phyloP scores from a whole-genome alignment of 1,140 invertebrate genomes.

The Scaptomyza hsui region DNA sequence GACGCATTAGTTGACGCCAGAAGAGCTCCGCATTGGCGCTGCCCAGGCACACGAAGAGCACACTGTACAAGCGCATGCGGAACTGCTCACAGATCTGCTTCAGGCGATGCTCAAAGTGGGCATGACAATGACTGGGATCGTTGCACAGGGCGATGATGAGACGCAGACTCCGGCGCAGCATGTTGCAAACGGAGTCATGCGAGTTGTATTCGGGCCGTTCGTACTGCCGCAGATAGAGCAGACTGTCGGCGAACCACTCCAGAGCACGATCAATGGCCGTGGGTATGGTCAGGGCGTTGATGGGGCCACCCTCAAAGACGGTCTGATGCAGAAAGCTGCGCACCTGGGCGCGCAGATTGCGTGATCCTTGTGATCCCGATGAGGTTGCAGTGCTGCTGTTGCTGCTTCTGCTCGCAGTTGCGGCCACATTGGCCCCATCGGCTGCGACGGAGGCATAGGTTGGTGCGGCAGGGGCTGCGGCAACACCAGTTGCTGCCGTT shows the following conservation, averaged over 20 bases:
- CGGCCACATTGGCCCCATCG: not conserved
- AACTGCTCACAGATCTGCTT: slow-evolving; percentile 75
- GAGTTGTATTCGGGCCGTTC: slow-evolving; percentile 76
- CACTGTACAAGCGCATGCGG: slow-evolving; percentile 62
- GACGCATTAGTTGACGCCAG: slow-evolving; percentile 71
- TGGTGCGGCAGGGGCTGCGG: not conserved
- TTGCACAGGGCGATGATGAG: slow-evolving; percentile 82
- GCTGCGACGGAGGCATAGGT: not conserved
- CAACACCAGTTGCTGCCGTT: not conserved
- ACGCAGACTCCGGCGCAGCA: slow-evolving; percentile 58
- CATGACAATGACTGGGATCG: slow-evolving; percentile 56
- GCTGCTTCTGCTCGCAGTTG: not conserved
- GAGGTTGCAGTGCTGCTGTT: not conserved
- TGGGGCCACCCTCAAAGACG: slow-evolving; percentile 61
- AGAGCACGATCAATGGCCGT: slow-evolving; percentile 62
- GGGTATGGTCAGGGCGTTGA: slow-evolving; percentile 68
- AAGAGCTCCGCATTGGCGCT: slow-evolving; percentile 68
- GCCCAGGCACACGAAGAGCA: slow-evolving; percentile 74
- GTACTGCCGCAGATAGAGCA: slow-evolving; percentile 73
- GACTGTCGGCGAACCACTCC: slow-evolving; percentile 61
- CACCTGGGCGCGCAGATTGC: slow-evolving; percentile 58
- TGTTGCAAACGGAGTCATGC: slow-evolving; percentile 73
- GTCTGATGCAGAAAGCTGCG: slow-evolving; percentile 55
- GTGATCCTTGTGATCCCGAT: not conserved
- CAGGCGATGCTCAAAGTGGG: slow-evolving; percentile 84